Evolutionary conservation across 2,888 invertebrate genomes (phyloP), one percentile per base, ranked within the genome.

Genomic region (Perdita meconis): DNA sequence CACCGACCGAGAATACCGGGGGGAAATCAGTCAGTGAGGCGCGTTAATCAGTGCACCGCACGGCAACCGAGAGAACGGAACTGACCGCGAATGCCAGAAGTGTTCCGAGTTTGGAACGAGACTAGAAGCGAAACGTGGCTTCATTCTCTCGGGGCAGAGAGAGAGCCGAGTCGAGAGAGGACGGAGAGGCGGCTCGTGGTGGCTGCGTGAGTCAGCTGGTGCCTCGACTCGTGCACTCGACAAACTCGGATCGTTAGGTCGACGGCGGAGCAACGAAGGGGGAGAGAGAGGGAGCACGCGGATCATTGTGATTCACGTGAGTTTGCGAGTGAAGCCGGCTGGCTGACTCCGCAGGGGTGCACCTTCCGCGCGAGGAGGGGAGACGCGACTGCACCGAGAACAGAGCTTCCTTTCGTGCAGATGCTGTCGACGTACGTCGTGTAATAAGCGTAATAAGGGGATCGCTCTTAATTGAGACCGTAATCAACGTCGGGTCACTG

Each of bases 191-290:
- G 42, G 36, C 59, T 67, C 68, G 61, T 57, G 65, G 61, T 73
- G 67, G 71, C 72, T 78, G 72, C 73, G 80, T 86, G 88, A 87
- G 87, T 87, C 86, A 88, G 86, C 86, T 82, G 85, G 70, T 80
- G 66, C 78, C 51, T 68, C 73, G 60, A 66, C 68, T 53, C 61
- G 57, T 68, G 69, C 64, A 61, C 72, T 63, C 67, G 51, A 16
- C 82, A 51, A 57, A 53, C 24, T 36, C 56, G 64, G 67, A 66
- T 82, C 81, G 44, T 68, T 61, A 56, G 63, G 55, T 12, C 12
- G 34, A 36, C 19, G 47, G 4, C 30, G 63, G 38, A 34, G 42
- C 19, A 12, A 19, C 10, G 10, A 19, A 6, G n/a, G 42, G 61
- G 66, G 61, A n/a, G n/a, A n/a, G 42, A 19, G 22, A 19, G 44